A percentile compares a stretch with the other conserved stretches of the same genome.
These are phyloP conservation scores for Lamprologus ornatipinnis DNA, from an alignment of 2,113 vertebrate genomes.

Conservation along the genomic window DNA sequence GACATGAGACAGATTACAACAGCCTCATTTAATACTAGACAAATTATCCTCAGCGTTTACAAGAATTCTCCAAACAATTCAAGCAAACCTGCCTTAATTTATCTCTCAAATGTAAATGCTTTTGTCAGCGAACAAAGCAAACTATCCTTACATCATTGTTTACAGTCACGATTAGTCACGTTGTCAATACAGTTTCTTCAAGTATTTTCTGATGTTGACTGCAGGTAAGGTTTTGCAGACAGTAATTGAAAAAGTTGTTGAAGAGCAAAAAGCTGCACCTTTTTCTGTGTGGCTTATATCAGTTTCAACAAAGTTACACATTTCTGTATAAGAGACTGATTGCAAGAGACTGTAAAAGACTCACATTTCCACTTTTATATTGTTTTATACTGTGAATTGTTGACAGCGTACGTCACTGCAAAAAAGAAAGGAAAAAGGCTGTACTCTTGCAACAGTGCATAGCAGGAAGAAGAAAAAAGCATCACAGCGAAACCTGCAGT, in stretches of 20 bases:
- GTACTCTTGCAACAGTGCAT: neutral
- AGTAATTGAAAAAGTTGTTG: neutral
- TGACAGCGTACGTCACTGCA: neutral
- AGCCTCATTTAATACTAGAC: neutral
- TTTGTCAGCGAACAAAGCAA: neutral
- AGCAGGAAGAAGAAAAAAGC: neutral
- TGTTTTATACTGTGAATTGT: neutral
- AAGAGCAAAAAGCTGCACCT: neutral
- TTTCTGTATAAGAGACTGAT: neutral
- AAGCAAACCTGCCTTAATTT: neutral
- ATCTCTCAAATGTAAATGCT: neutral
- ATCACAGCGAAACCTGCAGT: neutral
- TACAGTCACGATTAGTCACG: fast-evolving
- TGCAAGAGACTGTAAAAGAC: neutral
- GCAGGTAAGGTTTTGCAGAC: neutral
- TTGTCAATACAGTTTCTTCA: neutral
- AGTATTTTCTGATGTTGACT: neutral
- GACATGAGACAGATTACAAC: neutral
- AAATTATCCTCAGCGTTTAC: neutral
- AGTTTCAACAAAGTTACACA: neutral
- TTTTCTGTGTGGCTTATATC: neutral
- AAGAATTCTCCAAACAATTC: neutral
- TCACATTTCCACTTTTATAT: neutral
- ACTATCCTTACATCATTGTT: neutral
- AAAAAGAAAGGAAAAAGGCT: neutral